These are phyloP conservation scores for Pimpla rufipes DNA, from an alignment of 2,888 invertebrate genomes.

Conservation along the genomic window DNA sequence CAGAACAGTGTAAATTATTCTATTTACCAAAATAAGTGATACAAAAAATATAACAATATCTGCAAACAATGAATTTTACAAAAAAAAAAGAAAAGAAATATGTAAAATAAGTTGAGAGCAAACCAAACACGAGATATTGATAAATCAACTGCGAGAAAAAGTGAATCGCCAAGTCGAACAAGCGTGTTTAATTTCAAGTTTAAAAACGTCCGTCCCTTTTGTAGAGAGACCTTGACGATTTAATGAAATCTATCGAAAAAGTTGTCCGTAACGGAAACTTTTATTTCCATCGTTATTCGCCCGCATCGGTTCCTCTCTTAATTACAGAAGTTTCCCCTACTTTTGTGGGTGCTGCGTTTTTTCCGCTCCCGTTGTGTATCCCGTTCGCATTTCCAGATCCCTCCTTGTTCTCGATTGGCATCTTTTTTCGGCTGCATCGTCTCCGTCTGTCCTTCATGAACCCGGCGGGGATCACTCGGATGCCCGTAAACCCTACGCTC, in stretches of 20 bases:
- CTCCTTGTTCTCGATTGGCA: not conserved
- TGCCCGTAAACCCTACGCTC: conserved; percentile 11
- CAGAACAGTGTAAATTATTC: no score
- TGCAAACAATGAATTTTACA: not conserved
- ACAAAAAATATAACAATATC: not conserved
- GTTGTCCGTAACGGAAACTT: conserved; percentile 11
- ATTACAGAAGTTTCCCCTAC: conserved; percentile 42
- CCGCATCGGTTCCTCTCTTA: conserved; percentile 21
- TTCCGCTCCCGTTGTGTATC: not conserved
- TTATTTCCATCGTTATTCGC: not conserved
- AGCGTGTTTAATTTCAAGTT: not conserved
- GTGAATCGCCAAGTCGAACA: not conserved
- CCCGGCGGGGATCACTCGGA: conserved; percentile 8
- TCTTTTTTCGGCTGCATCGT: conserved; percentile 12
- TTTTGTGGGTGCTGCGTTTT: conserved; percentile 20
- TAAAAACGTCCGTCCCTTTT: not conserved
- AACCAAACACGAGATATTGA: no score
- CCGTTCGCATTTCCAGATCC: not conserved
- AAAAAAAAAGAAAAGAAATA: not conserved
- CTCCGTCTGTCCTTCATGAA: conserved; percentile 13
- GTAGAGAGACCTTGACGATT: not conserved
- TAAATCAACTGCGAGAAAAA: not conserved
- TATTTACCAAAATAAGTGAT: no score
- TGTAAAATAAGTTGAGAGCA: not conserved
- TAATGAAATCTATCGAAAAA: conserved; percentile 29